Conservation (phyloP, 2,888 invertebrate genomes). For the Drosophila nigricruria region DNA sequence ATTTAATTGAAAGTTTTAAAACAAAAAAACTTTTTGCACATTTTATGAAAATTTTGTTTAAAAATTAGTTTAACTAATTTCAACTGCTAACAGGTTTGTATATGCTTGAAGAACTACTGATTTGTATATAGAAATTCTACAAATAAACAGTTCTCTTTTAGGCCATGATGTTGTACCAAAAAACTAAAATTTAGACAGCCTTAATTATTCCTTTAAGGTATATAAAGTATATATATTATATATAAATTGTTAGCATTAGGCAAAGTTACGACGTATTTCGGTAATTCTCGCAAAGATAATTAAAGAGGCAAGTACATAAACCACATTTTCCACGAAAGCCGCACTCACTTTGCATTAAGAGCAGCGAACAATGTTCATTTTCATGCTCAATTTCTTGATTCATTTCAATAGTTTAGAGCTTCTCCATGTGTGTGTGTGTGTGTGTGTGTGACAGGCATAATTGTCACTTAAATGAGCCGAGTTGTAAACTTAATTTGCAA, state of each 20-base stretch:
- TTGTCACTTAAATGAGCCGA: slow-evolving; percentile 59
- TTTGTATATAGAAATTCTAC: neutral
- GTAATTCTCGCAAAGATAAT: neutral
- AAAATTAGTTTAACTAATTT: neutral
- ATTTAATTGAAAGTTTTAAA: neutral
- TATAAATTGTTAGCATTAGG: neutral
- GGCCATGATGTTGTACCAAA: no score
- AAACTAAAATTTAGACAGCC: no score
- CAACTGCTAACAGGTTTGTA: neutral
- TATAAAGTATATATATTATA: no score
- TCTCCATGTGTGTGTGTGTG: neutral
- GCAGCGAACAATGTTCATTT: neutral
- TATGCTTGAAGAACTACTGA: neutral
- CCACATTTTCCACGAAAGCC: neutral
- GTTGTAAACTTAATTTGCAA: slow-evolving; percentile 51
- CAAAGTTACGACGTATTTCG: neutral
- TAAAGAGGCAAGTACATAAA: neutral
- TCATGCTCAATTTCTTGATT: neutral
- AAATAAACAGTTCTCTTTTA: neutral
- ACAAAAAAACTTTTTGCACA: neutral
- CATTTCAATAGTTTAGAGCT: slow-evolving; percentile 9
- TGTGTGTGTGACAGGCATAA: slow-evolving; percentile 42
- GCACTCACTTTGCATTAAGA: neutral
- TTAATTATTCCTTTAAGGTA: no score
- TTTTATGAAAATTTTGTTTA: neutral